Conservation (phyloP, 2,888 invertebrate species). For the Scaptomyza flava region DNA sequence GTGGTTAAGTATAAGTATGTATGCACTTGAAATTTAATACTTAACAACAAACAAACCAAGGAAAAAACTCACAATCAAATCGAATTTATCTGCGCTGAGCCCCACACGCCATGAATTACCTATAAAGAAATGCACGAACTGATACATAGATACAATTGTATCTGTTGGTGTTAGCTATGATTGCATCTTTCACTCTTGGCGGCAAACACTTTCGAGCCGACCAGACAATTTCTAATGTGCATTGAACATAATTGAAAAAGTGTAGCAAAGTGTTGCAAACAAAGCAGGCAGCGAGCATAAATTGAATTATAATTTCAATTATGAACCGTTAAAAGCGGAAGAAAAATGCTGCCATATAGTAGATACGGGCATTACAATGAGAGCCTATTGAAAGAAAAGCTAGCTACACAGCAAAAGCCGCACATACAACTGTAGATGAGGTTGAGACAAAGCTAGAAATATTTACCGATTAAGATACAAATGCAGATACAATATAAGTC, state of each 20-base stretch:
- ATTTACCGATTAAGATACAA: conserved; percentile 24
- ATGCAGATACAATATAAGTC: conserved; percentile 43
- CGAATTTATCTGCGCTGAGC: conserved; percentile 66
- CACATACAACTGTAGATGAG: conserved; percentile 69
- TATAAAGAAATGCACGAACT: background rate
- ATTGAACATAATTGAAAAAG: conserved; percentile 75
- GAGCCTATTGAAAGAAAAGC: conserved; percentile 59
- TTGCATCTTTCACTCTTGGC: conserved; percentile 68
- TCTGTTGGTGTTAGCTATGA: conserved; percentile 46
- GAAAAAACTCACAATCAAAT: conserved; percentile 53
- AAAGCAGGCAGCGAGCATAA: conserved; percentile 47
- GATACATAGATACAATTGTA: conserved; percentile 29
- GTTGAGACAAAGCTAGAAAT: conserved; percentile 49
- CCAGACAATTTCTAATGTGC: conserved; percentile 66
- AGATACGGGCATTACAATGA: conserved; percentile 50
- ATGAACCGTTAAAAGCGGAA: conserved; percentile 79
- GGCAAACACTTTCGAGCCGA: conserved; percentile 54
- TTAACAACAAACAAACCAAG: conserved; percentile 35
- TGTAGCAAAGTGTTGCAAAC: conserved; percentile 66
- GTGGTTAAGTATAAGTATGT: conserved; percentile 12
- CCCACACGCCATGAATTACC: conserved; percentile 55
- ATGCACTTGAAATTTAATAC: conserved; percentile 57
- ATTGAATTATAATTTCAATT: conserved; percentile 80
- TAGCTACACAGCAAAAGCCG: conserved; percentile 17
- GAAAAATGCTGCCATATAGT: conserved; percentile 58